Percentiles rank a stretch among this genome's conserved stretches.
Conservation (phyloP, 2,888 invertebrate genomes). For the Adelognathus sp. region DNA sequence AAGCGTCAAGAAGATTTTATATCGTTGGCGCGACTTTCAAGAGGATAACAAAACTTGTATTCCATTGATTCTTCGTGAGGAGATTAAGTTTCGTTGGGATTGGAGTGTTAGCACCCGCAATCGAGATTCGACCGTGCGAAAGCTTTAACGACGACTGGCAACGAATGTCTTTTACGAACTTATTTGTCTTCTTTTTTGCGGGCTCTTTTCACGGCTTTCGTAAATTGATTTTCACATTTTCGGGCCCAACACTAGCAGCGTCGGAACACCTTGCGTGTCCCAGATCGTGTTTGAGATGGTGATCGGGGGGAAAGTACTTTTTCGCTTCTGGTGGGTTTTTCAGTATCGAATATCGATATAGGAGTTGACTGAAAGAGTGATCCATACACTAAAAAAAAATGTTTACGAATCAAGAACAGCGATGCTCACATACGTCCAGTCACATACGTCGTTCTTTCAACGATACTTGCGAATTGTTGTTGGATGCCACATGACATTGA, state of each 20-base stretch:
- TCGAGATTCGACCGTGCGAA: slow-evolving; percentile 32
- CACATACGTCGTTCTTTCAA: too few species aligned
- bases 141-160: slow-evolving; percentile 28
- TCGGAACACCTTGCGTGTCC: too few species aligned
- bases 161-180: slow-evolving; percentile 26
- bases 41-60: neutral
- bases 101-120: neutral
- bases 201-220: neutral
- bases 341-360: too few species aligned
- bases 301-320: neutral
- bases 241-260: too few species aligned
- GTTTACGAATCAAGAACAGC: too few species aligned
- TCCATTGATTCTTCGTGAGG: neutral
- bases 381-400: too few species aligned
- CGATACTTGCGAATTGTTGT: too few species aligned
- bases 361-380: too few species aligned
- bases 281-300: too few species aligned
- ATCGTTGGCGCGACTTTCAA: neutral
- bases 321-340: too few species aligned
- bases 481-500: too few species aligned
- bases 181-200: neutral
- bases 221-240: neutral
- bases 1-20: neutral
- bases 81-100: neutral
- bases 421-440: too few species aligned